Evolutionary conservation across 2,888 invertebrate genomes (phyloP).

Genomic region (Leptarthrus brevirostris): DNA sequence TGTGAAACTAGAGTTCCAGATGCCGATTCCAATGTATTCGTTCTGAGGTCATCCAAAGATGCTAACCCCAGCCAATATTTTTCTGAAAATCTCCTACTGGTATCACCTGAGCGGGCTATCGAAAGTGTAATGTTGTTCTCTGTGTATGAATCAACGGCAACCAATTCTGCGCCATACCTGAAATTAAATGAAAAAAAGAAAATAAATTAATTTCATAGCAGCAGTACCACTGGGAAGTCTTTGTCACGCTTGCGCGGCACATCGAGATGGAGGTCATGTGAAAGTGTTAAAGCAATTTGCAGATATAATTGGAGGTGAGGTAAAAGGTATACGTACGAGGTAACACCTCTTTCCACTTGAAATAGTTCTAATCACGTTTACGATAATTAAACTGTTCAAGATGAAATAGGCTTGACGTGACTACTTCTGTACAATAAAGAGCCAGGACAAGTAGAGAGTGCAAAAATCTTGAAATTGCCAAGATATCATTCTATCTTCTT

Average conservation of each 20-base stretch:
- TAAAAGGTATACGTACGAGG: not conserved
- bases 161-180: constrained; percentile 95
- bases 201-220: constrained; percentile 14
- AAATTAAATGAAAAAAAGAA: constrained; percentile 40
- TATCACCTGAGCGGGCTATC: constrained; percentile 75
- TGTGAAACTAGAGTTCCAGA: constrained; percentile 90
- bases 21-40: constrained; percentile 94
- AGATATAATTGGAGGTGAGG: constrained; percentile 1
- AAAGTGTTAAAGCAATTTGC: constrained; percentile 41
- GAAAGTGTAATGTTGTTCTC: constrained; percentile 92
- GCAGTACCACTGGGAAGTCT: not conserved
- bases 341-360: too few species aligned
- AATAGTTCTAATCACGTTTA: too few species aligned
- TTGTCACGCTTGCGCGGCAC: constrained; percentile 12
- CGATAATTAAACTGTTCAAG: too few species aligned
- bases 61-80: constrained; percentile 93
- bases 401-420: too few species aligned
- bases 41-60: constrained; percentile 89
- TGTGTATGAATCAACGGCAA: constrained; percentile 88
- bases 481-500: too few species aligned
- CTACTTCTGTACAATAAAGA: too few species aligned
- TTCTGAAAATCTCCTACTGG: constrained; percentile 75
- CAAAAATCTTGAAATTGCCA: too few species aligned
- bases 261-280: constrained; percentile 31
- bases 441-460: too few species aligned